phyloP scores from a whole-genome alignment of 1,140 invertebrate species.

The Ganaspis sp. region DNA sequence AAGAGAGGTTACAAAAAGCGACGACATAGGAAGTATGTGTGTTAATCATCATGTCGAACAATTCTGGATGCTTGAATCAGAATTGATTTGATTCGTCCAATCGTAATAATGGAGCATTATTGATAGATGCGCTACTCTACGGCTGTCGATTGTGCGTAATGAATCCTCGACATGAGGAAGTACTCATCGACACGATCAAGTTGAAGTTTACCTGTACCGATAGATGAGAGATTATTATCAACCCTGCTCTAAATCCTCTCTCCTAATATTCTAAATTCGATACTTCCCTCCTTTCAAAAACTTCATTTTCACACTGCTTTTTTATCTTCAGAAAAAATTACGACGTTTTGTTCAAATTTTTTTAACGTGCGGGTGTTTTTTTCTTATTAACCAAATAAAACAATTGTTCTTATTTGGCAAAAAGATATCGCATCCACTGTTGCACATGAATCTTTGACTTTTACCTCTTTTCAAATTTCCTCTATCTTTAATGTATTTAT shows the following conservation, averaged over 20 bases:
- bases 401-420: too few species aligned
- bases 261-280: neutral
- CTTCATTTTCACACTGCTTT: too few species aligned
- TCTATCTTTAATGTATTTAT: too few species aligned
- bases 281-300: neutral
- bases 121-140: slow-evolving; percentile 12
- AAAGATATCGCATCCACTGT: too few species aligned
- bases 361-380: too few species aligned
- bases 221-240: slow-evolving; percentile 9
- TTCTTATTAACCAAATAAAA: too few species aligned
- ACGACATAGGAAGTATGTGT: neutral
- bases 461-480: too few species aligned
- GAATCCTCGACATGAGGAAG: slow-evolving; percentile 24
- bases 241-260: neutral
- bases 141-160: slow-evolving; percentile 22
- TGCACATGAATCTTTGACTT: too few species aligned
- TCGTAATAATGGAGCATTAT: slow-evolving; percentile 26
- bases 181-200: neutral
- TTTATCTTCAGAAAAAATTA: too few species aligned
- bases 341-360: too few species aligned
- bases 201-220: neutral
- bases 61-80: slow-evolving; percentile 14
- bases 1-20: slow-evolving; percentile 6
- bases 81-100: slow-evolving; percentile 23
- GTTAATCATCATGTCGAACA: slow-evolving; percentile 22